phyloP scores from a whole-genome alignment of 2,113 vertebrate species.

The Tragulus kanchil region DNA sequence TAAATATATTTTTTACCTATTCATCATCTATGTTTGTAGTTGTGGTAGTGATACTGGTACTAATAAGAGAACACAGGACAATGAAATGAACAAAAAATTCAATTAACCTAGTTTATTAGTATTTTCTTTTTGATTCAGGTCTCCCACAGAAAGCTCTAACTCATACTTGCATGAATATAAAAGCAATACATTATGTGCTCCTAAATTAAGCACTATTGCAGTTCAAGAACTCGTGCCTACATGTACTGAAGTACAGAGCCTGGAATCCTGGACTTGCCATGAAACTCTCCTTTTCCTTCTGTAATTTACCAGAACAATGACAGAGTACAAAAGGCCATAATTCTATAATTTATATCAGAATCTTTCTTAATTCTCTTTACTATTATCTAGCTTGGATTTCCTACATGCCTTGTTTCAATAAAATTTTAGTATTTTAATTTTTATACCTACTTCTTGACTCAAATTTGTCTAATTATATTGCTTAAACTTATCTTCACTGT shows the following conservation, averaged over 20 bases:
- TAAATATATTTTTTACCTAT: not conserved
- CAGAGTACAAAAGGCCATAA: not conserved
- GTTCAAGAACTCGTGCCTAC: no score
- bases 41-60: not conserved
- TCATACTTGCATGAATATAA: not conserved
- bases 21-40: not conserved
- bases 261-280: not conserved
- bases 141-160: not conserved
- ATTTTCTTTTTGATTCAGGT: not conserved
- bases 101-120: not conserved
- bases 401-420: not conserved
- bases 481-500: not conserved
- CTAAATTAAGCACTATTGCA: not conserved
- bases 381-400: not conserved
- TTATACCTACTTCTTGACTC: not conserved
- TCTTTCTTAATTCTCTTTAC: not conserved
- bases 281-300: not conserved
- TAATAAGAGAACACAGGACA: not conserved
- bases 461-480: not conserved
- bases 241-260: not conserved
- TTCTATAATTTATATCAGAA: not conserved
- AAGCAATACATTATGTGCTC: not conserved
- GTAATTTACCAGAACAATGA: not conserved
- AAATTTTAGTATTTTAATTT: not conserved
- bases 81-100: not conserved